These are phyloP conservation scores for Aegithalos caudatus DNA, from an alignment of 2,113 vertebrate species.

Conservation along the genomic window DNA sequence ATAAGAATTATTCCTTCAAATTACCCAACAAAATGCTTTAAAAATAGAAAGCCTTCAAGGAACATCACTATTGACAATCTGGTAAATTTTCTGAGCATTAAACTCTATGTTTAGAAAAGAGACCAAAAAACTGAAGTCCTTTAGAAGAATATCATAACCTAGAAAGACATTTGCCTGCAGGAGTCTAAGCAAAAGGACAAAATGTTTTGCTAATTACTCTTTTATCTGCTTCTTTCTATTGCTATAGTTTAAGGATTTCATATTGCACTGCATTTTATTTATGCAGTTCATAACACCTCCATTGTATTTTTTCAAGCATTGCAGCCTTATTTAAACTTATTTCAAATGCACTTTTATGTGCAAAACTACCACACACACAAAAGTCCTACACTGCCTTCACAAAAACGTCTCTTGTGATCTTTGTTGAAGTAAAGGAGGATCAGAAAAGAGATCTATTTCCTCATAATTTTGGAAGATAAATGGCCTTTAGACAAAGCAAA, in stretches of 20 bases:
- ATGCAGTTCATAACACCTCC: not conserved
- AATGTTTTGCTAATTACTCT: not conserved
- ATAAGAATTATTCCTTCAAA: not conserved
- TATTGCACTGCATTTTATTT: not conserved
- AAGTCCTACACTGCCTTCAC: not conserved
- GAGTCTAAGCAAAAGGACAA: not conserved
- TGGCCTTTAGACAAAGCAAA: not conserved
- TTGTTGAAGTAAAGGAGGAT: not conserved
- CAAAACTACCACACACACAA: not conserved
- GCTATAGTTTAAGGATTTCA: not conserved
- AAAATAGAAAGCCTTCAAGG: not conserved
- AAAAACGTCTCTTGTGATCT: not conserved
- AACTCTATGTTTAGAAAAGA: not conserved
- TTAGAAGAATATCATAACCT: not conserved
- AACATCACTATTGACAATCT: not conserved
- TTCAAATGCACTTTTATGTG: not conserved
- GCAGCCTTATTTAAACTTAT: not conserved
- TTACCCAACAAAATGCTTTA: not conserved
- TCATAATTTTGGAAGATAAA: not conserved
- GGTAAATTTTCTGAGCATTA: not conserved
- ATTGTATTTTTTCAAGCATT: not conserved
- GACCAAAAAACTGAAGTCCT: fast-evolving
- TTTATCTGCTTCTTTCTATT: not conserved
- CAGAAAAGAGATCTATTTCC: not conserved
- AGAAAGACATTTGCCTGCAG: not conserved